phyloP scores from a whole-genome alignment of 2,888 invertebrate species.

The Lasioglossum lativentre region DNA sequence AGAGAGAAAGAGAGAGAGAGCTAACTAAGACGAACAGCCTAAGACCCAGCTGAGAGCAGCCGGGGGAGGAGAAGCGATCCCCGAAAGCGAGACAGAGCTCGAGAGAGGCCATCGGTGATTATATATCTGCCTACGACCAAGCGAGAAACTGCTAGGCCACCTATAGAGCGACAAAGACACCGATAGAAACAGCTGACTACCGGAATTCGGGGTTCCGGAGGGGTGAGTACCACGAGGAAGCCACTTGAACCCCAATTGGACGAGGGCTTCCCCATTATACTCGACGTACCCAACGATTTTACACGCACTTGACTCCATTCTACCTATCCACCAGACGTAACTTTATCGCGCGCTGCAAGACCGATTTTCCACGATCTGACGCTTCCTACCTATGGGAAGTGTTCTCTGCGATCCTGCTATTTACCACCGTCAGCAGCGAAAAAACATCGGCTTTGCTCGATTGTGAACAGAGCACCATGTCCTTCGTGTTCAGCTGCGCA shows the following conservation, averaged over 20 bases:
- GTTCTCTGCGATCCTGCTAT: background rate
- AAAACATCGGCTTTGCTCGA: background rate
- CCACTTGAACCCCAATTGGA: slow-evolving; percentile 82
- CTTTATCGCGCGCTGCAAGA: slow-evolving; percentile 61
- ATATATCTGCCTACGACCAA: slow-evolving; percentile 70
- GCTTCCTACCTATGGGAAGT: background rate
- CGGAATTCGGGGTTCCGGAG: slow-evolving; percentile 82
- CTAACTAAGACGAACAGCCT: slow-evolving; percentile 47
- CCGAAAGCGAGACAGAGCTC: slow-evolving; percentile 52
- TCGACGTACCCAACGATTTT: slow-evolving; percentile 85
- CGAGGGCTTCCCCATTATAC: slow-evolving; percentile 80
- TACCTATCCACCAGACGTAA: slow-evolving; percentile 74
- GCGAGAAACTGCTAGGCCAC: slow-evolving; percentile 56
- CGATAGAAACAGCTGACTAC: slow-evolving; percentile 81
- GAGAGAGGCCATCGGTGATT: slow-evolving; percentile 66
- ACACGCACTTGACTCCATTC: slow-evolving; percentile 87
- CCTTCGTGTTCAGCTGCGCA: background rate
- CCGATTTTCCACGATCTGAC: slow-evolving; percentile 64
- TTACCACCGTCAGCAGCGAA: background rate
- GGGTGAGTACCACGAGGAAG: slow-evolving; percentile 77
- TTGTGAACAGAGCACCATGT: background rate
- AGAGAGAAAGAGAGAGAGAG: background rate
- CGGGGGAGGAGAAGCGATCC: slow-evolving; percentile 62
- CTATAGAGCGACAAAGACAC: slow-evolving; percentile 70
- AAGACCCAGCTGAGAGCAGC: slow-evolving; percentile 69